These are phyloP conservation scores for Lycaena phlaeas DNA, from an alignment of 2,888 invertebrate species.

Conservation along the genomic window DNA sequence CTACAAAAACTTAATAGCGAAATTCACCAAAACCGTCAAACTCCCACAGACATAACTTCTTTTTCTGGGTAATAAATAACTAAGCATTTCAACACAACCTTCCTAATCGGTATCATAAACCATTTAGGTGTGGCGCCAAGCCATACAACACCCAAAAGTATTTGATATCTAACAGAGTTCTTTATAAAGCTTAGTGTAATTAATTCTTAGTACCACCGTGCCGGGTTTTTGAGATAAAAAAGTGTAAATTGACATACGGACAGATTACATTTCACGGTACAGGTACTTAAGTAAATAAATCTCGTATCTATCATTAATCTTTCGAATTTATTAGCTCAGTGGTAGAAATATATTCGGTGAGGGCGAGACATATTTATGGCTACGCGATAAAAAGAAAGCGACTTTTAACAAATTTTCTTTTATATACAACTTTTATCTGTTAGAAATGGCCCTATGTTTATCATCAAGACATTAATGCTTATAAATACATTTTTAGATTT, in stretches of 20 bases:
- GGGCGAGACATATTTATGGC: conserved; percentile 62
- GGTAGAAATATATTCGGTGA: conserved; percentile 44
- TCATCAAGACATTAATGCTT: conserved; percentile 4
- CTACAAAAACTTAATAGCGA: too few relatives aligned
- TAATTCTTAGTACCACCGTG: conserved; percentile 1
- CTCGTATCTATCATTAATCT: conserved; percentile 63
- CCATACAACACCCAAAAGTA: too few relatives aligned
- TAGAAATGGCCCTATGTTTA: neutral
- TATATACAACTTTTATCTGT: neutral
- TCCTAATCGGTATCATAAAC: neutral
- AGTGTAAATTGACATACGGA: conserved; percentile 51
- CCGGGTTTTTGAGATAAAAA: neutral
- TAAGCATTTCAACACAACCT: neutral
- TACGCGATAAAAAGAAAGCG: conserved; percentile 47
- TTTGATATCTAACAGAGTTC: neutral
- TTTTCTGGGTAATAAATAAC: neutral
- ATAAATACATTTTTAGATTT: neutral
- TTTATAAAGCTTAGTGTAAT: neutral
- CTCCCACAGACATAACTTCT: too few relatives aligned
- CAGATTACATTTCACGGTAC: conserved; percentile 55
- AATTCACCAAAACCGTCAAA: too few relatives aligned
- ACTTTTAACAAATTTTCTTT: conserved; percentile 26
- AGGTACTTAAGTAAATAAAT: conserved; percentile 60
- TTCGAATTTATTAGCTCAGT: conserved; percentile 54
- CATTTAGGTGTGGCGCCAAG: neutral